These are phyloP conservation scores for Crax fasciolata DNA, from an alignment of 2,797 vertebrate species.

Conservation along the genomic window DNA sequence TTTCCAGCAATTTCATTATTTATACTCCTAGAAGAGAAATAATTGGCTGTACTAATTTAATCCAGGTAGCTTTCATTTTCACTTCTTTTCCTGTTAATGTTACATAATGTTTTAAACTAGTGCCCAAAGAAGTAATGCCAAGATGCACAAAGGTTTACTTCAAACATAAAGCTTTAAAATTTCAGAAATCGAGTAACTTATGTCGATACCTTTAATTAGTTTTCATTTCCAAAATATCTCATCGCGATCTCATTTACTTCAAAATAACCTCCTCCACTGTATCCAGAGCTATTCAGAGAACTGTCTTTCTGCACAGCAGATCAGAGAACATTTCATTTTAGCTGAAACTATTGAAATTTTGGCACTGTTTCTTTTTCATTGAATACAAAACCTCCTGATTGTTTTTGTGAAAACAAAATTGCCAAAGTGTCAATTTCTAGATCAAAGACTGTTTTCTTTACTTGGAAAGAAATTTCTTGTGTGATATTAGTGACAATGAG, in stretches of 20 bases:
- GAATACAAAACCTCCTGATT: not conserved
- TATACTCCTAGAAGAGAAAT: conserved; percentile 1
- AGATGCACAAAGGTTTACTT: not conserved
- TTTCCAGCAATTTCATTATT: conserved; percentile 23
- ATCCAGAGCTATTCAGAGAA: not conserved
- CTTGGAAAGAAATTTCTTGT: not conserved
- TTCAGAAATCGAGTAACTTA: not conserved
- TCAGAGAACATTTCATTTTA: not conserved
- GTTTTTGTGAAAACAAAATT: not conserved
- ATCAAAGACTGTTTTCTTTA: not conserved
- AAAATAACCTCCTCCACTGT: not conserved
- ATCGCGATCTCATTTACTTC: not conserved
- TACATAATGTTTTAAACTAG: not conserved
- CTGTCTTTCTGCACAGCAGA: not conserved
- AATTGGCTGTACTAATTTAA: conserved; percentile 5
- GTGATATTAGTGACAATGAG: not conserved
- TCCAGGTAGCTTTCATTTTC: conserved; percentile 15
- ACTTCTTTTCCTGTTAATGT: not conserved
- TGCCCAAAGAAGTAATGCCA: not conserved
- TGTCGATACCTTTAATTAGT: not conserved
- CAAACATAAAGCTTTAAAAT: not conserved
- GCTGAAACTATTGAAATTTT: not conserved
- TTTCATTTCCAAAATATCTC: not conserved
- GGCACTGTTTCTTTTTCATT: not conserved
- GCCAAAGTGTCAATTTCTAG: not conserved